Conservation (phyloP, 2,113 vertebrate species). For the Coturnix japonica region DNA sequence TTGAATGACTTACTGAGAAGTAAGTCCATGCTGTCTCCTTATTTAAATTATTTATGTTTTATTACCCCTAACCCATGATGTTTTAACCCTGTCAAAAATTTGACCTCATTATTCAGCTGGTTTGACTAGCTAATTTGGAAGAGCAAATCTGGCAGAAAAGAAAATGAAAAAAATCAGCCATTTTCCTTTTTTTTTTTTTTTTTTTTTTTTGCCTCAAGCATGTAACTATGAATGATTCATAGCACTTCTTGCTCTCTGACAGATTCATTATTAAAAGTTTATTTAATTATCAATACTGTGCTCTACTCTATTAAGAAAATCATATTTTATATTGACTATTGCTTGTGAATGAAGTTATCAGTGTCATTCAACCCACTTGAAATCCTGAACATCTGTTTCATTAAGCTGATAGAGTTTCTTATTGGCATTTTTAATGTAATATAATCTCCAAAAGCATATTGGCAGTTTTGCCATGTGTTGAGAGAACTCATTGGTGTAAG, state of each 20-base stretch:
- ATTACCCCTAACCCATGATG: not conserved
- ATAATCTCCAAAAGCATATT: constrained; percentile 30
- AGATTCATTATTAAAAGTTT: constrained; percentile 78
- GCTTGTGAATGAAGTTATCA: constrained; percentile 72
- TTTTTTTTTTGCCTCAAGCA: constrained; percentile 67
- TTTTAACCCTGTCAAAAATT: constrained; percentile 26
- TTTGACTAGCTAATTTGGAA: constrained; percentile 36
- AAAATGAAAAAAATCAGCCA: not conserved
- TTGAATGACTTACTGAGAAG: not conserved
- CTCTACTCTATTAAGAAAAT: constrained; percentile 73
- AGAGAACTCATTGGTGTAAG: not conserved
- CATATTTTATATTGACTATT: constrained; percentile 74
- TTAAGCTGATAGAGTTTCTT: constrained; percentile 57
- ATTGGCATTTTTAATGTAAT: constrained; percentile 55
- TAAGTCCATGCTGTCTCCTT: not conserved
- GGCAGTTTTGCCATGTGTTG: constrained; percentile 11
- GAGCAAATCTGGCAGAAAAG: not conserved
- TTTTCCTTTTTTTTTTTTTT: constrained; percentile 33
- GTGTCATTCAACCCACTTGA: constrained; percentile 60
- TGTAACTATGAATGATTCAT: constrained; percentile 74
- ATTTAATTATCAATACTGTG: constrained; percentile 78
- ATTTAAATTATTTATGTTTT: constrained; percentile 2
- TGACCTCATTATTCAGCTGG: not conserved
- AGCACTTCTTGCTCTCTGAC: constrained; percentile 57
- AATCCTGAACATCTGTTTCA: constrained; percentile 63